A percentile compares a stretch with the other conserved stretches of the same genome.
Conservation (phyloP, 2,888 invertebrate species). For the Lapara coniferarum region DNA sequence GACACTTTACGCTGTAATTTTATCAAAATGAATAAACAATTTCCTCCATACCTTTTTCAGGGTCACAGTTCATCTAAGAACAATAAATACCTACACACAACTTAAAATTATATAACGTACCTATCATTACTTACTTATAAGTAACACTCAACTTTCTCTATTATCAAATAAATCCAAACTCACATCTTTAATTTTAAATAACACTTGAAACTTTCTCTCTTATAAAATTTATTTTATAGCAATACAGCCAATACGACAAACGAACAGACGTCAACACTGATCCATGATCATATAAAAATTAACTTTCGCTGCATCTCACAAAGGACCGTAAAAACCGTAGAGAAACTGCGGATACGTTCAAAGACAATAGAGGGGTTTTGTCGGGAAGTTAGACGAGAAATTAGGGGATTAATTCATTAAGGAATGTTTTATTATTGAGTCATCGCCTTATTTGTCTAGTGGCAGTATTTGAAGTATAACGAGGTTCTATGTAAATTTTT, state of each 20-base stretch:
- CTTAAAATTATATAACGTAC: neutral
- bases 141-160: neutral
- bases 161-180: too few species aligned
- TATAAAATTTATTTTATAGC: neutral
- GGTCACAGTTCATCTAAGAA: too few species aligned
- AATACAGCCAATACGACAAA: neutral
- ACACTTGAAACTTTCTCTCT: slow-evolving; percentile 1
- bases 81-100: neutral
- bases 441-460: too few species aligned
- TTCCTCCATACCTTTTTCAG: too few species aligned
- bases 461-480: too few species aligned
- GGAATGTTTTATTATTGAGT: too few species aligned
- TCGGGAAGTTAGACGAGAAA: neutral
- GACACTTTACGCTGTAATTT: too few species aligned
- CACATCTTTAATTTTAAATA: too few species aligned
- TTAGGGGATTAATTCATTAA: too few species aligned
- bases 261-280: neutral
- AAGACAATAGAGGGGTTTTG: slow-evolving; percentile 3
- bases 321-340: neutral
- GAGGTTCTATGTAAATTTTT: too few species aligned
- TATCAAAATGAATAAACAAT: too few species aligned
- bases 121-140: neutral
- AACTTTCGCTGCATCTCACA: slow-evolving; percentile 7
- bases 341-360: slow-evolving; percentile 4
- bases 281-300: slow-evolving; percentile 2